These are phyloP conservation scores for Cenopis cana DNA, from an alignment of 2,888 invertebrate genomes.

Conservation along the genomic window DNA sequence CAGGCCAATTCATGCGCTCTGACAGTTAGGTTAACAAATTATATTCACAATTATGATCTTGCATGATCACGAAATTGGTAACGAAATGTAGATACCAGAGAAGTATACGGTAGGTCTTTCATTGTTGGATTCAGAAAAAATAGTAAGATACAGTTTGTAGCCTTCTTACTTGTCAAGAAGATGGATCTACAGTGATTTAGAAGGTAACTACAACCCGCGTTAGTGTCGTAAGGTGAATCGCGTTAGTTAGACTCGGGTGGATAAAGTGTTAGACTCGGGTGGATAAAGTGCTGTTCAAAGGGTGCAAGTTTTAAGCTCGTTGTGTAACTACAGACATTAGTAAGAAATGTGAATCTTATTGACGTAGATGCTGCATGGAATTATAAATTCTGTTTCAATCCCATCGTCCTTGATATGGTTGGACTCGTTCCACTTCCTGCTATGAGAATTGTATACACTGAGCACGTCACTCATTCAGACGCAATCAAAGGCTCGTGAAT, in stretches of 20 bases:
- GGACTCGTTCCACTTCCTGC: conserved; percentile 80
- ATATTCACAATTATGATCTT: background rate
- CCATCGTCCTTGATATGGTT: conserved; percentile 79
- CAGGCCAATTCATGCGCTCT: background rate
- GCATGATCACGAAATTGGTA: background rate
- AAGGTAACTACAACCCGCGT: background rate
- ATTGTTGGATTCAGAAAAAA: background rate
- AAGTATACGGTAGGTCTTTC: background rate
- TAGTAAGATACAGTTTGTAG: background rate
- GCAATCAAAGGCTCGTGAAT: conserved; percentile 82
- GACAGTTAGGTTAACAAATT: background rate
- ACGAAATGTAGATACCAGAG: background rate
- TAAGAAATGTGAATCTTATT: conserved; percentile 8
- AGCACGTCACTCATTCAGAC: conserved; percentile 82
- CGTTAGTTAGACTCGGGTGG: background rate
- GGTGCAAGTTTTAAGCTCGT: background rate
- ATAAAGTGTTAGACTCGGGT: background rate
- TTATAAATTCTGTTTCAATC: conserved; percentile 69
- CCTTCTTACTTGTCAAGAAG: background rate
- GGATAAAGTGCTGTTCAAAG: no score
- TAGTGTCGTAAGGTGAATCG: background rate
- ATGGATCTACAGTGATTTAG: background rate
- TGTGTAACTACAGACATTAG: background rate
- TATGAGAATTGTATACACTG: conserved; percentile 75
- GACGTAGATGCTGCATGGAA: conserved; percentile 32